Evolutionary conservation across 1,140 invertebrate species (phyloP).

Genomic region (Drosophila orena): DNA sequence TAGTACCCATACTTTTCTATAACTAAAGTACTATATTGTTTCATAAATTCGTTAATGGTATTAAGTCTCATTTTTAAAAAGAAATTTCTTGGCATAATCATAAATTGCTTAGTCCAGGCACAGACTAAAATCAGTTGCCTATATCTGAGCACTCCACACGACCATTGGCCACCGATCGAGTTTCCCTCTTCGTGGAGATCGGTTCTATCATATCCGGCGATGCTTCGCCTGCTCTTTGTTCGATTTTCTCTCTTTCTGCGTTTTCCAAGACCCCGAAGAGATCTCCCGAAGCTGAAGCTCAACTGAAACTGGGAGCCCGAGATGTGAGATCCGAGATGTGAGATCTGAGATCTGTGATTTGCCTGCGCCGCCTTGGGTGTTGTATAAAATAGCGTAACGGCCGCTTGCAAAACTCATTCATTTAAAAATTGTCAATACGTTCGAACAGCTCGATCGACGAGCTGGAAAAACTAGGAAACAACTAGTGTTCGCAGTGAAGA

Average conservation of each 20-base stretch:
- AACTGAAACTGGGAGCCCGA: constrained; percentile 9
- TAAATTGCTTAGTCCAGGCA: too few species aligned
- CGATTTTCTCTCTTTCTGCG: constrained; percentile 31
- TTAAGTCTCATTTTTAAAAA: background rate
- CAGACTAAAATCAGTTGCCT: constrained; percentile 28
- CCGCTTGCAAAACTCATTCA: constrained; percentile 68
- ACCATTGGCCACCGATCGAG: constrained; percentile 11
- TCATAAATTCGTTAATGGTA: too few species aligned
- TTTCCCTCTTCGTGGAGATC: constrained; percentile 10
- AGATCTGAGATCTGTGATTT: constrained; percentile 32
- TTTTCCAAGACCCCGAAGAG: constrained; percentile 21
- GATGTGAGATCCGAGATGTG: constrained; percentile 31
- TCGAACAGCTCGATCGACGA: constrained; percentile 37
- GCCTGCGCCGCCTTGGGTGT: constrained; percentile 33
- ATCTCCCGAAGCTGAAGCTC: constrained; percentile 24
- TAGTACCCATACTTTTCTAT: too few species aligned
- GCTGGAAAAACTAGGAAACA: background rate
- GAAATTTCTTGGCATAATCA: too few species aligned
- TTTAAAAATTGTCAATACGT: constrained; percentile 67
- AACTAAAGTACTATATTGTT: too few species aligned
- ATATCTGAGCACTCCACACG: constrained; percentile 24
- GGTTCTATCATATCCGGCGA: constrained; percentile 34
- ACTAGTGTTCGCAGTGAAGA: constrained; percentile 23
- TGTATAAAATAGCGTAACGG: constrained; percentile 67
- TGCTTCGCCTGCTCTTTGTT: constrained; percentile 14